phyloP scores from a whole-genome alignment of 2,797 vertebrate genomes.

The Orestias chungarensis region DNA sequence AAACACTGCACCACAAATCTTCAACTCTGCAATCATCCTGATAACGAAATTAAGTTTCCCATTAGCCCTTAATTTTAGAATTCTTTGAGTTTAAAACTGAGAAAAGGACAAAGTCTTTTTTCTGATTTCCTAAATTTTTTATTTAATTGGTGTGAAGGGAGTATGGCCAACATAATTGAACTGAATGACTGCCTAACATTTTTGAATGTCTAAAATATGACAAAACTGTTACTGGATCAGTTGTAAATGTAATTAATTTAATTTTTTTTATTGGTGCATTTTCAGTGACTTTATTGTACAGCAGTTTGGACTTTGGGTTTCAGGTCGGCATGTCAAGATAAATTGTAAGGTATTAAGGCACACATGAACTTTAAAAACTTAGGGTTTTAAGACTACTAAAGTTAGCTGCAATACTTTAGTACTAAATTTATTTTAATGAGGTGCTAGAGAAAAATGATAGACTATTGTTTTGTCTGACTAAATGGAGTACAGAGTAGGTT shows the following conservation, averaged over 20 bases:
- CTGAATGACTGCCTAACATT: background rate
- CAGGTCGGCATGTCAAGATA: no score
- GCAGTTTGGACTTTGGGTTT: background rate
- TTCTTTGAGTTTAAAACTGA: slow-evolving; percentile 34
- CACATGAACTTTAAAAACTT: no score
- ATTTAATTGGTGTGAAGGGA: slow-evolving; percentile 1
- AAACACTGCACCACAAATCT: slow-evolving; percentile 42
- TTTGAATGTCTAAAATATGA: slow-evolving; percentile 4
- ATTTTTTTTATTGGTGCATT: no score
- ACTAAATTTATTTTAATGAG: no score
- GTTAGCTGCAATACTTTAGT: no score
- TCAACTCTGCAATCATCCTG: slow-evolving; percentile 53
- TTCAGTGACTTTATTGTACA: no score
- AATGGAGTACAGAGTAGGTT: no score
- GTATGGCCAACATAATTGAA: slow-evolving; percentile 2
- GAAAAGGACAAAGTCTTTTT: slow-evolving; percentile 43
- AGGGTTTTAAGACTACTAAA: no score
- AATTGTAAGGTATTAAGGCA: no score
- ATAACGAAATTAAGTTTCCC: slow-evolving; percentile 56
- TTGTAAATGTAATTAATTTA: no score
- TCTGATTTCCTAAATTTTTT: slow-evolving; percentile 29
- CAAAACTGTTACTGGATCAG: background rate
- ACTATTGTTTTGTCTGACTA: no score
- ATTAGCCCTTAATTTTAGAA: slow-evolving; percentile 21
- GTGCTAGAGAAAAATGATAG: no score